Evolutionary conservation across 2,113 vertebrate species (phyloP).

Genomic region (Meleagris gallopavo): DNA sequence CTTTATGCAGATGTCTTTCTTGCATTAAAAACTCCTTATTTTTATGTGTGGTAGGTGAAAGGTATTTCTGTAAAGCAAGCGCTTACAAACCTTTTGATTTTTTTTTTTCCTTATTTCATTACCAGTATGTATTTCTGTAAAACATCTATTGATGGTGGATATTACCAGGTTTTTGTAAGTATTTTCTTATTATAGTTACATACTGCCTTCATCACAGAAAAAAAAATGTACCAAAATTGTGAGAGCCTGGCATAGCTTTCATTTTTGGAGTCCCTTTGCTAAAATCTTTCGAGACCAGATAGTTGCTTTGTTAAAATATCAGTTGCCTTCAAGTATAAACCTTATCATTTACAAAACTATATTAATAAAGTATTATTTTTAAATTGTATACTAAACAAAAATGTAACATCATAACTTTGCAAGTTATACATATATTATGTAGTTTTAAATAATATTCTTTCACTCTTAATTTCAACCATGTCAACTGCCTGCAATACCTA

Average conservation of each 20-base stretch:
- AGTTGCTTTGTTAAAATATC: not conserved
- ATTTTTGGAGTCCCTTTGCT: not conserved
- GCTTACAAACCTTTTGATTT: not conserved
- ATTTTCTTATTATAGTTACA: not conserved
- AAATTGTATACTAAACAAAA: not conserved
- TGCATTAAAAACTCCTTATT: not conserved
- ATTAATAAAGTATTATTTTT: not conserved
- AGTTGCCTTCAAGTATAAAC: not conserved
- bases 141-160: not conserved
- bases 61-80: not conserved
- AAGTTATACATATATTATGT: not conserved
- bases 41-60: not conserved
- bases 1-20: not conserved
- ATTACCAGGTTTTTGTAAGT: not conserved
- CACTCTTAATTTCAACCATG: not conserved
- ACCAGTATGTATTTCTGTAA: not conserved
- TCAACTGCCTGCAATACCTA: not conserved
- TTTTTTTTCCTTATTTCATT: not conserved
- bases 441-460: not conserved
- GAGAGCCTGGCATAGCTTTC: not conserved
- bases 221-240: not conserved
- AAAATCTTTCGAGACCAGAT: not conserved
- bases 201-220: not conserved
- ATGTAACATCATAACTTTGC: not conserved
- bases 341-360: not conserved